These are phyloP conservation scores for Euplagia quadripunctaria DNA, from an alignment of 2,888 invertebrate genomes.

Conservation along the genomic window DNA sequence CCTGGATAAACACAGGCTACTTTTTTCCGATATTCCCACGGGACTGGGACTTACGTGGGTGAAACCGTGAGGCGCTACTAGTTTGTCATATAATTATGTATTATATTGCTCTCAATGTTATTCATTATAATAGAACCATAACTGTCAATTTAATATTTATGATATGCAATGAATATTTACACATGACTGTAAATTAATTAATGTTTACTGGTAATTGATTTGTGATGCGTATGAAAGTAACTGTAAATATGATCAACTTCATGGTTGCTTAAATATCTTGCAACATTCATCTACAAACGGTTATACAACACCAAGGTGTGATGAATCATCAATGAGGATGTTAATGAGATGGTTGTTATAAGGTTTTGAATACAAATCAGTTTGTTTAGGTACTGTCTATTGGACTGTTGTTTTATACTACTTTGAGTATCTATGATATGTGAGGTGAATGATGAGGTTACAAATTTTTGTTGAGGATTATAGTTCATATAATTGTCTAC, in stretches of 20 bases:
- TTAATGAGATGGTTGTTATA: constrained; percentile 43
- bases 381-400: constrained; percentile 17
- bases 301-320: constrained; percentile 42
- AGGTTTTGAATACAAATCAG: constrained; percentile 50
- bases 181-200: constrained; percentile 59
- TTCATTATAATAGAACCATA: constrained; percentile 38
- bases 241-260: constrained; percentile 54
- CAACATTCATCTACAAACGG: constrained; percentile 34
- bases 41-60: too few relatives aligned
- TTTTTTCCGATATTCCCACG: too few relatives aligned
- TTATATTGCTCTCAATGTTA: neutral
- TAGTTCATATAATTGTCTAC: too few relatives aligned
- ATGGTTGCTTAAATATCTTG: constrained; percentile 46
- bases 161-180: constrained; percentile 50
- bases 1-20: too few relatives aligned
- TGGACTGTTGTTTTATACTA: constrained; percentile 14
- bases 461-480: too few relatives aligned
- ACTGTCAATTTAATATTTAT: constrained; percentile 57
- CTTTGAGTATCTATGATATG: constrained; percentile 2
- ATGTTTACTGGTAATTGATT: constrained; percentile 69
- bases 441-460: neutral
- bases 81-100: neutral
- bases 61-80: too few relatives aligned
- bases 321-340: constrained; percentile 55
- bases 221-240: constrained; percentile 71